phyloP scores from a whole-genome alignment of 2,888 invertebrate genomes.

The Caenorhabditis virilis region DNA sequence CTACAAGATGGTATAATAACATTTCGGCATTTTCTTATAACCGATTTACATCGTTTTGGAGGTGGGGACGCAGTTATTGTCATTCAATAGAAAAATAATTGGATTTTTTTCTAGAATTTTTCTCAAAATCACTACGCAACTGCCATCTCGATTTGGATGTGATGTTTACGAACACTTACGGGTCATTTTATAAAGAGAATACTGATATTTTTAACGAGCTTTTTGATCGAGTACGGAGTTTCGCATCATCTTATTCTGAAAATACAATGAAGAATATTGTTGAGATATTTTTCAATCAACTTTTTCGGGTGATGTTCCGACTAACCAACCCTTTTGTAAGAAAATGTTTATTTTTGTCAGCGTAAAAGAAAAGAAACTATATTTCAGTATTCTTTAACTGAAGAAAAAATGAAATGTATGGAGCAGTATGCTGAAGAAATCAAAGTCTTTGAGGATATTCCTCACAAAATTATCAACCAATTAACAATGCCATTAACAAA shows the following conservation, averaged over 20 bases:
- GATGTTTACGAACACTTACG: conserved; percentile 32
- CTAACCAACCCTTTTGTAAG: conserved; percentile 38
- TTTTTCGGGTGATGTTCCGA: conserved; percentile 29
- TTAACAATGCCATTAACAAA: conserved; percentile 22
- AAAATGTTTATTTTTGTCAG: background rate
- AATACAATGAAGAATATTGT: conserved; percentile 25
- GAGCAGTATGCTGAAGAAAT: conserved; percentile 14
- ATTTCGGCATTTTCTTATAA: conserved; percentile 18
- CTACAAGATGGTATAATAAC: conserved; percentile 26
- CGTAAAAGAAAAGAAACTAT: background rate
- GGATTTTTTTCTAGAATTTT: conserved; percentile 12
- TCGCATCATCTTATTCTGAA: conserved; percentile 22
- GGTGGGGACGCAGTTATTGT: background rate
- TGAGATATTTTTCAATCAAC: conserved; percentile 28
- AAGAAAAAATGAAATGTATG: conserved; percentile 20
- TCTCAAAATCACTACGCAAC: conserved; percentile 15
- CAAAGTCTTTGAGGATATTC: conserved; percentile 23
- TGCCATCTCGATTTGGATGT: conserved; percentile 27
- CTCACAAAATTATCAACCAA: conserved; percentile 30
- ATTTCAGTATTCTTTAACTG: conserved; percentile 18
- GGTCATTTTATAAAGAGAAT: conserved; percentile 31
- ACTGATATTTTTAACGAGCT: conserved; percentile 21
- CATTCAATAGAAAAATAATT: background rate
- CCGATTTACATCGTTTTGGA: conserved; percentile 14
- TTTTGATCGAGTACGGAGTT: conserved; percentile 18